Evolutionary conservation across 2,888 invertebrate species (phyloP).

Genomic region (Listrodromus nycthemerus): DNA sequence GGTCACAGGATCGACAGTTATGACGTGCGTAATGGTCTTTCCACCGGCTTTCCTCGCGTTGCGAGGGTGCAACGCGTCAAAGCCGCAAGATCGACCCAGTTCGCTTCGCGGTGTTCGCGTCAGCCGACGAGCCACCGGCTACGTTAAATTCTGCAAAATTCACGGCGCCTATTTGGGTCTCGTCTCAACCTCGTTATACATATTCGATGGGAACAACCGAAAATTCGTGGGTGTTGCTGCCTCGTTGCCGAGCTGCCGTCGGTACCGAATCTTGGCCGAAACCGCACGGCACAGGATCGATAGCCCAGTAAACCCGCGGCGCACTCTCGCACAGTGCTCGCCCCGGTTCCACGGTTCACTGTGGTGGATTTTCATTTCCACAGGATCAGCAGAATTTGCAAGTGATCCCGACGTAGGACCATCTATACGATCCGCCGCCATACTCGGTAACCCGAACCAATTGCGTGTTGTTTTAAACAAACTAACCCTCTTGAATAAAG

Average conservation of each 20-base stretch:
- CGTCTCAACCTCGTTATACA: conserved; percentile 39
- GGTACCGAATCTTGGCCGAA: conserved; percentile 64
- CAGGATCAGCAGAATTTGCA: conserved; percentile 69
- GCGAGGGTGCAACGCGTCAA: too few relatives aligned
- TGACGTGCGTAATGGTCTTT: background rate
- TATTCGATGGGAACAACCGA: conserved; percentile 55
- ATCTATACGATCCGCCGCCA: background rate
- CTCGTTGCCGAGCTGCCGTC: conserved; percentile 42
- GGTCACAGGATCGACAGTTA: background rate
- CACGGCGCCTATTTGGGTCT: conserved; percentile 16
- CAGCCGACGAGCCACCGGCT: background rate
- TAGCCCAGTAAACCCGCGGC: conserved; percentile 57
- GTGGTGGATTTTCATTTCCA: conserved; percentile 68
- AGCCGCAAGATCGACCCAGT: background rate
- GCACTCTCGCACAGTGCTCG: conserved; percentile 27
- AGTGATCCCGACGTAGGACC: conserved; percentile 52
- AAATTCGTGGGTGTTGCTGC: conserved; percentile 62
- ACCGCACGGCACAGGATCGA: conserved; percentile 64
- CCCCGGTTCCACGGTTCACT: conserved; percentile 34
- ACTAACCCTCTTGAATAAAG: conserved; percentile 66
- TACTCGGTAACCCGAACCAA: conserved; percentile 62
- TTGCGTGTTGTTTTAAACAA: conserved; percentile 68
- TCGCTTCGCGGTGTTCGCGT: background rate
- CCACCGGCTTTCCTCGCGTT: background rate
- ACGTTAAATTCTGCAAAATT: conserved; percentile 33